Percentiles rank a stretch among this genome's conserved stretches.
Evolutionary conservation across 2,888 invertebrate species (phyloP).

Genomic region (Oxycera nigricornis): DNA sequence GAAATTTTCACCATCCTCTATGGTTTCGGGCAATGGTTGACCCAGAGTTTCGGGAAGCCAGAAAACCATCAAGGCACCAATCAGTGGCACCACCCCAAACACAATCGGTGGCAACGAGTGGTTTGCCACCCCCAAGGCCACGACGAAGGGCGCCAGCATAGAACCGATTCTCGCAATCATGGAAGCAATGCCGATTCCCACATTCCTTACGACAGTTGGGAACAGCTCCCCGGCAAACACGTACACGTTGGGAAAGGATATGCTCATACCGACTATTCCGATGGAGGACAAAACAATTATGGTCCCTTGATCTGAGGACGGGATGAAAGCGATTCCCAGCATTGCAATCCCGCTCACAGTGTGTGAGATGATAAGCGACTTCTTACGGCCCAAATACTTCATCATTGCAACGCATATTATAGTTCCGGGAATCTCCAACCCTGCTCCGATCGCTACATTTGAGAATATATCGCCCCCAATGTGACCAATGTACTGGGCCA

Average conservation of each 20-base stretch:
- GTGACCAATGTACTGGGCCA: slow-evolving; percentile 81
- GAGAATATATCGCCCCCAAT: slow-evolving; percentile 79
- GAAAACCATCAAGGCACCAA: slow-evolving; percentile 71
- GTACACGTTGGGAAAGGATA: slow-evolving; percentile 81
- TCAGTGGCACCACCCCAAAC: slow-evolving; percentile 72
- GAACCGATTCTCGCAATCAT: slow-evolving; percentile 84
- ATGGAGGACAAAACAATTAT: slow-evolving; percentile 72
- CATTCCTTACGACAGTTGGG: slow-evolving; percentile 83
- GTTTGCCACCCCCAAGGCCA: slow-evolving; percentile 66
- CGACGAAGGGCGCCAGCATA: slow-evolving; percentile 80
- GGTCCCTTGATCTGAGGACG: slow-evolving; percentile 61
- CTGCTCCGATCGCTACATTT: slow-evolving; percentile 79
- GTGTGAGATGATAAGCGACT: slow-evolving; percentile 72
- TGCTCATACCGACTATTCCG: slow-evolving; percentile 79
- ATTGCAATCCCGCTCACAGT: slow-evolving; percentile 71
- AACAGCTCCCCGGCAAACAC: slow-evolving; percentile 84
- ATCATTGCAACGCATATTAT: slow-evolving; percentile 70
- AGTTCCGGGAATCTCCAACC: slow-evolving; percentile 70
- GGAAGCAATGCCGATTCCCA: slow-evolving; percentile 81
- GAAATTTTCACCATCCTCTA: slow-evolving; percentile 75
- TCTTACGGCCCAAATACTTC: slow-evolving; percentile 72
- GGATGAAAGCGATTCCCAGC: slow-evolving; percentile 68
- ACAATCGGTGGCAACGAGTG: slow-evolving; percentile 72
- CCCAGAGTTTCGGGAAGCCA: slow-evolving; percentile 67
- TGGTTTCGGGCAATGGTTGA: slow-evolving; percentile 73